Conservation (phyloP, 2,113 vertebrate genomes). For the Zosterops japonicus region DNA sequence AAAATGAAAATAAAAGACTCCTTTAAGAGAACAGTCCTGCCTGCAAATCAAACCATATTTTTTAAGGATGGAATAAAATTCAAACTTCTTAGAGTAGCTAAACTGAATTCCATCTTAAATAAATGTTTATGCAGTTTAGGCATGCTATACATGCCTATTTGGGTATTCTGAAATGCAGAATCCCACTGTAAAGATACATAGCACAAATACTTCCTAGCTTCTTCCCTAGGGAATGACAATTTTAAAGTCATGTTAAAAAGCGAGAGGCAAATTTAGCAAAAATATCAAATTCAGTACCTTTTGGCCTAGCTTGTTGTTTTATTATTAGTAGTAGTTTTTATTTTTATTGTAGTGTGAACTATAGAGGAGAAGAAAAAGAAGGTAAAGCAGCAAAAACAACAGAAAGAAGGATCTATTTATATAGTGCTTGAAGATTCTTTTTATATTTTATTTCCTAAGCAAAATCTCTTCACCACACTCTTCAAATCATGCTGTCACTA, state of each 20-base stretch:
- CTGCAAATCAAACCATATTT: not conserved
- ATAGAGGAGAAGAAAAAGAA: not conserved
- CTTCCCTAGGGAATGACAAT: not conserved
- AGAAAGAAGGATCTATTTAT: not conserved
- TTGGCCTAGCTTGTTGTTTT: not conserved
- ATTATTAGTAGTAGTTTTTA: not conserved
- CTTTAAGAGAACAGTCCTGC: not conserved
- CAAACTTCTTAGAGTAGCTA: not conserved
- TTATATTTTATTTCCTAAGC: not conserved
- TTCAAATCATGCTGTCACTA: not conserved
- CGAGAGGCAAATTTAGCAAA: not conserved
- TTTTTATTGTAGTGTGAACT: not conserved
- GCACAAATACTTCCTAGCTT: not conserved
- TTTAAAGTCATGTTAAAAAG: not conserved
- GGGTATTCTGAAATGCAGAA: not conserved
- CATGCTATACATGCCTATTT: conserved; percentile 2
- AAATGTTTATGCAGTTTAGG: conserved; percentile 41
- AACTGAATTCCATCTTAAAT: conserved; percentile 21
- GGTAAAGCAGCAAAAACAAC: not conserved
- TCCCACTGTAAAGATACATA: not conserved
- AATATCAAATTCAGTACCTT: not conserved
- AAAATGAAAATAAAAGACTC: not conserved
- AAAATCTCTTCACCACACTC: not conserved
- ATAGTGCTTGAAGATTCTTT: not conserved
- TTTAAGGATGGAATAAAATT: not conserved